These are phyloP conservation scores for Crax fasciolata DNA, from an alignment of 2,797 vertebrate species.

Conservation along the genomic window DNA sequence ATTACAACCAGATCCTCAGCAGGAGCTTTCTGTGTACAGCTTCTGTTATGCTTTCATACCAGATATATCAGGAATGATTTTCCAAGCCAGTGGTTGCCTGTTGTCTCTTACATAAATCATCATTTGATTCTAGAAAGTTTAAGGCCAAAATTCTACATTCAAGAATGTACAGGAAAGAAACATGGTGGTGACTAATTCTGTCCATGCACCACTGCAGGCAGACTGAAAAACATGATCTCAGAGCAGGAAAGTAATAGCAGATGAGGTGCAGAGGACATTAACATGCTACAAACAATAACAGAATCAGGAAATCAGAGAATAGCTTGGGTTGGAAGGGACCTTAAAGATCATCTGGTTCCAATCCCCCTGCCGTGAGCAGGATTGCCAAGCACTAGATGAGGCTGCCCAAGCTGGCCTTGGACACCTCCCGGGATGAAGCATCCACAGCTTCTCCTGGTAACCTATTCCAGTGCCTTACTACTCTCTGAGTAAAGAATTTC, in stretches of 20 bases:
- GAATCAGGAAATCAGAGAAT: too few relatives aligned
- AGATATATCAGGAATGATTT: fast-evolving
- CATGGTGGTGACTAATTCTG: not conserved
- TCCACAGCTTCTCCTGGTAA: too few relatives aligned
- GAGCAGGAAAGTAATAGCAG: not conserved
- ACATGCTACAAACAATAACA: not conserved
- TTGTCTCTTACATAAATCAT: not conserved
- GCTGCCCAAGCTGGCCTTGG: too few relatives aligned
- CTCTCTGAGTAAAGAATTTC: too few relatives aligned
- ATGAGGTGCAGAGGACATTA: not conserved
- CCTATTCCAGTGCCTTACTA: too few relatives aligned
- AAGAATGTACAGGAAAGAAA: not conserved
- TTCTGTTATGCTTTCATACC: not conserved
- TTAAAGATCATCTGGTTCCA: too few relatives aligned
- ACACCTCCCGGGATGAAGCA: too few relatives aligned
- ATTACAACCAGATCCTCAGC: not conserved
- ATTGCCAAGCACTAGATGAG: too few relatives aligned
- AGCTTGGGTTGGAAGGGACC: too few relatives aligned
- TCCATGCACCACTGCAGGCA: fast-evolving
- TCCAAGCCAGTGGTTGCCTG: not conserved
- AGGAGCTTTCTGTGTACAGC: not conserved
- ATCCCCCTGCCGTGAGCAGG: too few relatives aligned
- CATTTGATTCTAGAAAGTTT: not conserved
- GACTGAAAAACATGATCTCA: not conserved
- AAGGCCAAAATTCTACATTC: not conserved